Base-by-base conservation (phyloP, 1,140 invertebrate species). In the Oryzaephilus surinamensis region DNA sequence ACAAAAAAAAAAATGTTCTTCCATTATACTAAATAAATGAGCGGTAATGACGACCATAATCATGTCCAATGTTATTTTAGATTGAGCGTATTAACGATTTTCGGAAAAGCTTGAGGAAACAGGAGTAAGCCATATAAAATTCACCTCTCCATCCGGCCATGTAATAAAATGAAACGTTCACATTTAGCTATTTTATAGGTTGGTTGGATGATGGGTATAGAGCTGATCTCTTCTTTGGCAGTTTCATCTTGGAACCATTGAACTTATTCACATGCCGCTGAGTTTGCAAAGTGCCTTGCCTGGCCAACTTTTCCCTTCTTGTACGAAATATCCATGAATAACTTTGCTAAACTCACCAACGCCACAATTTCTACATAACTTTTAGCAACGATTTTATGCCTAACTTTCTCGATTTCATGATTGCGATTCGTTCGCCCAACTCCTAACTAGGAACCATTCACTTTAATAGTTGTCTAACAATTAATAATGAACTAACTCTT, bases 261-360 rank as follows among this genome's bases (percentile, higher is more conserved):
- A 37, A 31, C 45, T 50, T 47, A 50, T 46, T 50, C 48, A 47
- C 48, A 45, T 47, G 43, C 48, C 41, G 45, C 37, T 50, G 48
- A 44, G 42, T 50, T 47, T 38, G 38, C 48, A 50, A 50, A 50
- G 41, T 50, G 37, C 38, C 41, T 29, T n/a, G n/a, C n/a, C n/a
- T n/a, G n/a, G n/a, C n/a, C 40, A 50, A 50, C 40, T 50, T 50
- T 50, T 40, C 48, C n/a, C n/a, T n/a, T n/a, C n/a, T 38, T 35
- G 28, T 48, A 45, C 46, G 39, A 45, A 43, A 42, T 45, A 45
- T 41, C 46, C 43, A 48, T 45, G 46, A 48, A 48, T 48, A 48
- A 48, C 31, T 48, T 48, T 45, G 26, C 17, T 29, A 31, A 29
- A 28, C 33, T 36, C 33, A 21, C 33, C 33, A 38, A 11, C 15